These are phyloP conservation scores for Nesospiza acunhae DNA, from an alignment of 2,113 vertebrate genomes.

Conservation along the genomic window DNA sequence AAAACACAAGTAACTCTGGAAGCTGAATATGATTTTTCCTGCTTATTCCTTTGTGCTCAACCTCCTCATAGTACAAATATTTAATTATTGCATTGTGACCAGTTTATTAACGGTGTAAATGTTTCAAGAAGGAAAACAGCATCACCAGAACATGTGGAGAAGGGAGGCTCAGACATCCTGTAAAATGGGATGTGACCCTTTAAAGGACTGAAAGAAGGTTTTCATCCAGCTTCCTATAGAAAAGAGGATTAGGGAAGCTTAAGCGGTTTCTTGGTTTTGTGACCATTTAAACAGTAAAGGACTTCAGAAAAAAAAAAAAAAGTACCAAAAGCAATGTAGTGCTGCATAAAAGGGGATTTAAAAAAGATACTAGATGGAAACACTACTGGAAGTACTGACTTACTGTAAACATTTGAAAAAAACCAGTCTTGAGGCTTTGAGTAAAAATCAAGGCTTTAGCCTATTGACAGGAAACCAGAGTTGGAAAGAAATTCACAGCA, in stretches of 20 bases:
- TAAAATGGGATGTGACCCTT: not conserved
- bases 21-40: not conserved
- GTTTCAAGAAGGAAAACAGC: not conserved
- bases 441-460: not conserved
- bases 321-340: not conserved
- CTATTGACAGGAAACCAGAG: slow-evolving; percentile 23
- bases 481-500: not conserved
- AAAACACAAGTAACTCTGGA: not conserved
- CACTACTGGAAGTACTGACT: not conserved
- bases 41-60: not conserved
- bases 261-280: not conserved
- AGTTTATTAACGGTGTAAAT: not conserved
- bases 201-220: not conserved
- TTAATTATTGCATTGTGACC: not conserved
- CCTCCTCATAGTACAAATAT: not conserved
- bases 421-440: not conserved
- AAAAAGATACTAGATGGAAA: not conserved
- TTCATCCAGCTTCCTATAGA: not conserved
- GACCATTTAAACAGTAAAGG: not conserved
- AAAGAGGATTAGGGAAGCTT: not conserved
- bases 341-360: not conserved
- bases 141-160: not conserved
- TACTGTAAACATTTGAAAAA: not conserved
- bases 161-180: not conserved
- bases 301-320: not conserved